phyloP scores from a whole-genome alignment of 2,113 vertebrate species.

The Pygoscelis antarcticus region DNA sequence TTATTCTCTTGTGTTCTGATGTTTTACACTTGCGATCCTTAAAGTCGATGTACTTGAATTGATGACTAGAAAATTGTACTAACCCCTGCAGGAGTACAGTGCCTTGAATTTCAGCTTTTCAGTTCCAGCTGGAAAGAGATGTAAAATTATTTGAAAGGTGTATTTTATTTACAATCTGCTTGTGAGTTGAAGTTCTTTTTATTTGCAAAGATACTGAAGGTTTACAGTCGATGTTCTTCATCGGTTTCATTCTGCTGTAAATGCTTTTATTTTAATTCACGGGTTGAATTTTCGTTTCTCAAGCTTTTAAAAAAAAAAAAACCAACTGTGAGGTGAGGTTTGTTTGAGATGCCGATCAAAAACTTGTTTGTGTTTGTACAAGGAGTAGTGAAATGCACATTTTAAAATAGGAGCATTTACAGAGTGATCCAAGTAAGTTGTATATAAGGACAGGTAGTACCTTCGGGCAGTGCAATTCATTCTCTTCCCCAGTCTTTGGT shows the following conservation, averaged over 20 bases:
- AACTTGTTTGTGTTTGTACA: not conserved
- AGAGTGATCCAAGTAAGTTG: not conserved
- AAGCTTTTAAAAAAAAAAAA: not conserved
- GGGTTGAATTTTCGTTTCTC: not conserved
- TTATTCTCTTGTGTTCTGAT: conserved; percentile 55
- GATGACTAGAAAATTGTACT: conserved; percentile 62
- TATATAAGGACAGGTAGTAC: not conserved
- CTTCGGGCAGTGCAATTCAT: not conserved
- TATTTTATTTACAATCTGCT: conserved; percentile 66
- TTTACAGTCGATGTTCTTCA: conserved; percentile 45
- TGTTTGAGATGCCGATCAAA: not conserved
- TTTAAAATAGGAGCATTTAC: conserved; percentile 5
- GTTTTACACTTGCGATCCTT: conserved; percentile 38
- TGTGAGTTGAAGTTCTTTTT: conserved; percentile 49
- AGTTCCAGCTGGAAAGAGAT: conserved; percentile 73
- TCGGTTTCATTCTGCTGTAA: conserved; percentile 68
- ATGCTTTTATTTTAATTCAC: conserved; percentile 68
- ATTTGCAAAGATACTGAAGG: conserved; percentile 26
- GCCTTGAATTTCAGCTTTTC: conserved; percentile 86
- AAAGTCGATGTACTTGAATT: conserved; percentile 65
- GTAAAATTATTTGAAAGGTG: conserved; percentile 68
- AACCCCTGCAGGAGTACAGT: conserved; percentile 82
- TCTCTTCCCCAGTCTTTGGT: not conserved
- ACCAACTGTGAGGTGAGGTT: not conserved
- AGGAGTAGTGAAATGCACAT: not conserved